Evolutionary conservation across 2,888 invertebrate species (phyloP).

Genomic region (Sphecodes monilicornis): DNA sequence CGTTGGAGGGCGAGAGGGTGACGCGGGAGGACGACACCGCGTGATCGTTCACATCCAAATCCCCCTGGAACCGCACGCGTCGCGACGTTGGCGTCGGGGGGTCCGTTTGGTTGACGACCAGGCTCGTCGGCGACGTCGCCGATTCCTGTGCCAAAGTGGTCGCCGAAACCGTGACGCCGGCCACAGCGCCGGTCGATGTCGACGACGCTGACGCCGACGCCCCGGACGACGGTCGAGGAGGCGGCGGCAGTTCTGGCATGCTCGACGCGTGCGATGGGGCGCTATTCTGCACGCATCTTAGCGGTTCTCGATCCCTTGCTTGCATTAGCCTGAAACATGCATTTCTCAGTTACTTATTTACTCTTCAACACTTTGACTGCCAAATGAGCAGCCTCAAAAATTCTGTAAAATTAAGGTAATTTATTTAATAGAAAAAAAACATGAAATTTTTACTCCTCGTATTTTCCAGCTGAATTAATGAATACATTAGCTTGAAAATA

Average conservation of each 20-base stretch:
- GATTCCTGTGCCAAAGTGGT: conserved; percentile 46
- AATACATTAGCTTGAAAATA: too few species aligned
- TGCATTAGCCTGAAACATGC: conserved; percentile 84
- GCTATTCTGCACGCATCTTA: conserved; percentile 82
- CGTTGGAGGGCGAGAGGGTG: conserved; percentile 68
- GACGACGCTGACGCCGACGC: conserved; percentile 66
- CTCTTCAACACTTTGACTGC: too few species aligned
- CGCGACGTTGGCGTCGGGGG: conserved; percentile 81
- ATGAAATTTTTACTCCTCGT: too few species aligned
- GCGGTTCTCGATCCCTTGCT: conserved; percentile 87
- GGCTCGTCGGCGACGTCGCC: conserved; percentile 60
- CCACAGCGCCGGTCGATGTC: conserved; percentile 3
- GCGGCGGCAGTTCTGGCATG: conserved; percentile 87
- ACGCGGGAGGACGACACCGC: conserved; percentile 68
- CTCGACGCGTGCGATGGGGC: conserved; percentile 86
- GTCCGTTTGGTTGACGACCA: conserved; percentile 64
- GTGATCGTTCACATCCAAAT: conserved; percentile 73
- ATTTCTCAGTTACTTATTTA: background rate
- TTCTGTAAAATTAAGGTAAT: too few species aligned
- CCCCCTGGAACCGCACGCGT: conserved; percentile 86
- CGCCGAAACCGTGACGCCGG: conserved; percentile 55
- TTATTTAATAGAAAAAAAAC: too few species aligned
- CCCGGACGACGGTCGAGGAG: conserved; percentile 76
- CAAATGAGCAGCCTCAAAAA: too few species aligned
- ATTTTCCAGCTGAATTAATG: too few species aligned